phyloP scores from a whole-genome alignment of 2,888 invertebrate species.

The Perithous albicinctus region DNA sequence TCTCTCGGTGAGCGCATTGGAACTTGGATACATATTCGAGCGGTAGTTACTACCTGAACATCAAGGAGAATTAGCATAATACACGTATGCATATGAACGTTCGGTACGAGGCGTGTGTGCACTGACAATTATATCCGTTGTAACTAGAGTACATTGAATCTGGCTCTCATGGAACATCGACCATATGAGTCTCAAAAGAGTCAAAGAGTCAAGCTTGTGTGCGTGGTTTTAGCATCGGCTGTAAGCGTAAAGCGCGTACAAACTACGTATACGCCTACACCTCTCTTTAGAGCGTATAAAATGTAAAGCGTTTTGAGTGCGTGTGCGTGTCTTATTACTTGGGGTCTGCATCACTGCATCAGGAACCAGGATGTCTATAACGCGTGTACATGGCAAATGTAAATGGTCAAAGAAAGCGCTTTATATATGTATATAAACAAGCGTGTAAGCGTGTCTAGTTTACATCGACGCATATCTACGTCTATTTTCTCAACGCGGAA shows the following conservation, averaged over 20 bases:
- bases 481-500: slow-evolving; percentile 55
- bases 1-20: slow-evolving; percentile 5
- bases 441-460: neutral
- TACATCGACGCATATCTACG: neutral
- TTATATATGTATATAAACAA: neutral
- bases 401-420: slow-evolving; percentile 26
- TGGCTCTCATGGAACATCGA: neutral
- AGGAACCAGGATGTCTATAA: slow-evolving; percentile 52
- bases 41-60: slow-evolving; percentile 1
- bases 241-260: neutral
- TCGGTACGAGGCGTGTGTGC: slow-evolving; percentile 1
- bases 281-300: too few species aligned
- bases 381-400: slow-evolving; percentile 48
- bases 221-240: neutral
- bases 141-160: slow-evolving; percentile 12
- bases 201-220: neutral
- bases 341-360: neutral
- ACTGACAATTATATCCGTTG: neutral
- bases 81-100: slow-evolving; percentile 1
- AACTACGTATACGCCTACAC: neutral
- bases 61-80: neutral
- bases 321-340: slow-evolving; percentile 12
- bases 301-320: slow-evolving; percentile 11
- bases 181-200: neutral
- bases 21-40: slow-evolving; percentile 7